Conservation (phyloP, 2,113 vertebrate species). For the Oryzias melastigma region DNA sequence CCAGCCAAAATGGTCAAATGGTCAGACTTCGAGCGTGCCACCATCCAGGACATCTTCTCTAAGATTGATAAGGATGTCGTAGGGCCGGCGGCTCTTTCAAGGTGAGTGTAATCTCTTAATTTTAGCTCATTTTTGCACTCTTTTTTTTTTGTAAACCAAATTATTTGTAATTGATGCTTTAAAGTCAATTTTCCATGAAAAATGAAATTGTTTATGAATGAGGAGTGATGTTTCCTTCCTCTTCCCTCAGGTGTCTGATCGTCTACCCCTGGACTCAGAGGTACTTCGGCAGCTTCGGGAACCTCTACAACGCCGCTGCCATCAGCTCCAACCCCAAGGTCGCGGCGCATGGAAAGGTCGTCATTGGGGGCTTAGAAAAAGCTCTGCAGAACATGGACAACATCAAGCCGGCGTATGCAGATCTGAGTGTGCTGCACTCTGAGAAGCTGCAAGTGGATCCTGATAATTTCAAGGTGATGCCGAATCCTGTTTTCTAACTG, state of each 20-base stretch:
- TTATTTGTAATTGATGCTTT: no score
- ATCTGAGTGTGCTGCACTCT: slow-evolving; percentile 81
- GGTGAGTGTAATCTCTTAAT: slow-evolving; percentile 10
- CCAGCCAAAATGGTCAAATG: slow-evolving; percentile 65
- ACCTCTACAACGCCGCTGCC: slow-evolving; percentile 78
- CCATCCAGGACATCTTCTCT: slow-evolving; percentile 54
- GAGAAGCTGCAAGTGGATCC: slow-evolving; percentile 84
- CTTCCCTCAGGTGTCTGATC: slow-evolving; percentile 58
- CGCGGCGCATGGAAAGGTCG: slow-evolving; percentile 66
- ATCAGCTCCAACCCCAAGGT: slow-evolving; percentile 73
- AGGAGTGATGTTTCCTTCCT: neutral
- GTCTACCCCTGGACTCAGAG: slow-evolving; percentile 85
- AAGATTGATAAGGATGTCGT: slow-evolving; percentile 39
- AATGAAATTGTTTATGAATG: neutral
- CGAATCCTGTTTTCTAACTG: neutral
- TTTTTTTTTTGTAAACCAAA: no score
- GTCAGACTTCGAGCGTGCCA: slow-evolving; percentile 59
- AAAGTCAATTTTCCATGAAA: no score
- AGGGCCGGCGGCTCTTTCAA: slow-evolving; percentile 38
- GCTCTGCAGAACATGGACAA: slow-evolving; percentile 78
- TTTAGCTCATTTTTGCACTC: no score
- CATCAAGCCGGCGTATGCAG: slow-evolving; percentile 74
- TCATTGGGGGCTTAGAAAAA: slow-evolving; percentile 75
- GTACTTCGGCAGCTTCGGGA: slow-evolving; percentile 76
- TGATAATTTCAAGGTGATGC: slow-evolving; percentile 66